phyloP scores from a whole-genome alignment of 2,888 invertebrate species.

The Xestia xanthographa region DNA sequence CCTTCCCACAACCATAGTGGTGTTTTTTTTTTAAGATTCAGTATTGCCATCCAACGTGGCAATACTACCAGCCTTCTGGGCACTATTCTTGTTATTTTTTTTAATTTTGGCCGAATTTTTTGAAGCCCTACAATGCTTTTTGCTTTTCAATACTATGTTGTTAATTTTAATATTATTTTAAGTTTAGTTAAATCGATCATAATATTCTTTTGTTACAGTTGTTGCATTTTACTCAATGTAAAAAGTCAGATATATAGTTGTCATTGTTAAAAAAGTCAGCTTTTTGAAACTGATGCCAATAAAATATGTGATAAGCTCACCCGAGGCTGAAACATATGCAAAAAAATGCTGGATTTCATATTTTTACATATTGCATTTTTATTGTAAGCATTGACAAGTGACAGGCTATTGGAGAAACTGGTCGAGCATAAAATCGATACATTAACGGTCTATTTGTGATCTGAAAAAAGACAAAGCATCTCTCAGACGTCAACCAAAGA shows the following conservation, averaged over 20 bases:
- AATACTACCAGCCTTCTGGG: too few relatives aligned
- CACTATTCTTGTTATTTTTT: too few relatives aligned
- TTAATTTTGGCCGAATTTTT: too few relatives aligned
- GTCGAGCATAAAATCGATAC: background rate
- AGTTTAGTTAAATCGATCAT: too few relatives aligned
- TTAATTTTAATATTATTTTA: too few relatives aligned
- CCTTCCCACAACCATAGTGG: too few relatives aligned
- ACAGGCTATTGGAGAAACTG: background rate
- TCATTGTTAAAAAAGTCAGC: background rate
- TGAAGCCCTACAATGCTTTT: too few relatives aligned
- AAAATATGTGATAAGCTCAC: constrained; percentile 31
- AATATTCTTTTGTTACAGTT: background rate
- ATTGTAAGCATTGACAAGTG: constrained; percentile 22
- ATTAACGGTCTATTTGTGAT: too few relatives aligned
- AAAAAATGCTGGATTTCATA: constrained; percentile 20
- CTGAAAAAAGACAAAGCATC: background rate
- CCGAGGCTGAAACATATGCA: background rate
- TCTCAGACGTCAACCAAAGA: background rate
- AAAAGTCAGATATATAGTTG: background rate
- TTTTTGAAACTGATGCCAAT: constrained; percentile 31
- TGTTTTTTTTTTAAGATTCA: too few relatives aligned
- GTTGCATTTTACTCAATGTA: background rate
- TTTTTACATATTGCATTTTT: constrained; percentile 14
- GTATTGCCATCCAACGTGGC: too few relatives aligned
- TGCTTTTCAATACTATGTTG: too few relatives aligned